Conservation (phyloP, 2,797 vertebrate species). For the Bufotes viridis region DNA sequence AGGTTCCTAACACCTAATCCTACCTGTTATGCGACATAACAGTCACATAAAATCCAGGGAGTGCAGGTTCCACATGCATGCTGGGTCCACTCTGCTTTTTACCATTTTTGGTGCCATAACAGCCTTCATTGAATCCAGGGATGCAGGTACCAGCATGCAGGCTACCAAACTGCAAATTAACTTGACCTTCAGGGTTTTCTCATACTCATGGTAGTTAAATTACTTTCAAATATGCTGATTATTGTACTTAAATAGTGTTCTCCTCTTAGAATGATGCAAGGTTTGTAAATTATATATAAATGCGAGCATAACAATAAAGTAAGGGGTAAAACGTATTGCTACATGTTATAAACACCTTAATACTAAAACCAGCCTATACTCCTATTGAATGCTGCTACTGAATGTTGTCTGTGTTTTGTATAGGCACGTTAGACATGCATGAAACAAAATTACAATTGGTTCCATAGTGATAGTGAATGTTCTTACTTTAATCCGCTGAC, state of each 20-base stretch:
- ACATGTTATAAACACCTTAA: neutral
- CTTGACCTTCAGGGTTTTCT: neutral
- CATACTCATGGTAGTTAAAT: neutral
- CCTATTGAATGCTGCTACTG: neutral
- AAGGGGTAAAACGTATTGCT: neutral
- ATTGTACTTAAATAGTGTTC: neutral
- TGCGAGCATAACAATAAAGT: neutral
- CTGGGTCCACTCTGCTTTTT: too few relatives aligned
- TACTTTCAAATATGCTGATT: neutral
- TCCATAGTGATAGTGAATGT: conserved; percentile 14
- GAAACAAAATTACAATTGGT: neutral
- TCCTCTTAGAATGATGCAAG: neutral
- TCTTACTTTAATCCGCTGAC: conserved; percentile 39
- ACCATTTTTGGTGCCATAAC: too few relatives aligned
- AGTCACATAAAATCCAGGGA: too few relatives aligned
- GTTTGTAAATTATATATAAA: neutral
- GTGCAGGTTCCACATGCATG: too few relatives aligned
- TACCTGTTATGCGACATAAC: too few relatives aligned
- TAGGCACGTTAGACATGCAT: neutral
- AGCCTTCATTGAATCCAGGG: too few relatives aligned
- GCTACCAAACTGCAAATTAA: neutral
- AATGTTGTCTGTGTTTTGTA: neutral
- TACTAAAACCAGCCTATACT: neutral
- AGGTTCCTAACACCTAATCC: too few relatives aligned
- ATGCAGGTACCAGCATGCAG: too few relatives aligned